These are phyloP conservation scores for Geotrypetes seraphini DNA, from an alignment of 2,797 vertebrate species.

Conservation along the genomic window DNA sequence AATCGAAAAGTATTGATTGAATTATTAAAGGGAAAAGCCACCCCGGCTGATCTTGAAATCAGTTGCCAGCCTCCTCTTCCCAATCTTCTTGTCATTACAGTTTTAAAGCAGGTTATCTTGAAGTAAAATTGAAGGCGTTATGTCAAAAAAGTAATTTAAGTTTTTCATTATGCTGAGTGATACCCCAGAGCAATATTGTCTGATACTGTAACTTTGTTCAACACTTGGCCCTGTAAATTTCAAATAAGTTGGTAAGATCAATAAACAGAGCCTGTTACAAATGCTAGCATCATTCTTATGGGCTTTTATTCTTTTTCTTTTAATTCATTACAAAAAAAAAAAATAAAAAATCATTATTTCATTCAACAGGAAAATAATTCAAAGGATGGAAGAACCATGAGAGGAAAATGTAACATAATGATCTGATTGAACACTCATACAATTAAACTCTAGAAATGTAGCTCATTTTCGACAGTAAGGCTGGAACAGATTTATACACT, in stretches of 20 bases:
- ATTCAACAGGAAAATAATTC: constrained; percentile 22
- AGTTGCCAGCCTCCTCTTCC: constrained; percentile 5
- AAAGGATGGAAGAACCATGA: no score
- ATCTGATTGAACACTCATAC: no score
- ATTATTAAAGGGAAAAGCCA: constrained; percentile 12
- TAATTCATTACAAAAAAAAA: no score
- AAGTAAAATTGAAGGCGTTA: constrained; percentile 13
- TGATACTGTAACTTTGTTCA: constrained; percentile 29
- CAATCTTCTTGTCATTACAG: constrained; percentile 2
- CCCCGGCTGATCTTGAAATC: neutral
- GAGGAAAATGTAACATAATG: no score
- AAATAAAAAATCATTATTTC: constrained; percentile 15
- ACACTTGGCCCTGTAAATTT: constrained; percentile 29
- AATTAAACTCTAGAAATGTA: no score
- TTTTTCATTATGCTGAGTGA: constrained; percentile 36
- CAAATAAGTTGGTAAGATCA: constrained; percentile 42
- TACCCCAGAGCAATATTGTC: constrained; percentile 18
- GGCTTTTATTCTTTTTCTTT: constrained; percentile 30
- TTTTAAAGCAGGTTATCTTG: constrained; percentile 1
- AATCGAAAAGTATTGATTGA: constrained; percentile 2
- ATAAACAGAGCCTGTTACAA: constrained; percentile 46
- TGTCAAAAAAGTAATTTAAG: constrained; percentile 19
- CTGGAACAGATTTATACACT: no score
- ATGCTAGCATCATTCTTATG: constrained; percentile 42
- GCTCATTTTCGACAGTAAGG: no score